phyloP scores from a whole-genome alignment of 2,888 invertebrate genomes.

The Adineta ricciae region DNA sequence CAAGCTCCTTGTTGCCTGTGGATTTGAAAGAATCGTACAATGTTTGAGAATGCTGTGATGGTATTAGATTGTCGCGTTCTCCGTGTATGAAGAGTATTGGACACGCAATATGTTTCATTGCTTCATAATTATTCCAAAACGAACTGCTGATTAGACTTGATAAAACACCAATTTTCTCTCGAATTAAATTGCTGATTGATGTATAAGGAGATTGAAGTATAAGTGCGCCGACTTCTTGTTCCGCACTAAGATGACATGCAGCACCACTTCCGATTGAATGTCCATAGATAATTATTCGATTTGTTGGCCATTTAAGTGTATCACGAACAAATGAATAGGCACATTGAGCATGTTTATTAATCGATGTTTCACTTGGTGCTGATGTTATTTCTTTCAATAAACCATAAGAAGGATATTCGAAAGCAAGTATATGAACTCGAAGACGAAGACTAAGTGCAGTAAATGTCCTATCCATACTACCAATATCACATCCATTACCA shows the following conservation, averaged over 20 bases:
- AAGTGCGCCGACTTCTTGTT: not conserved
- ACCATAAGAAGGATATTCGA: conserved; percentile 13
- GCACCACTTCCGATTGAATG: conserved; percentile 2
- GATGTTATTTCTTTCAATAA: not conserved
- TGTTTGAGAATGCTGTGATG: not conserved
- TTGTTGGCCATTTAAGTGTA: not conserved
- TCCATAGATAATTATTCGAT: not conserved
- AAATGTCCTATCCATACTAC: not conserved
- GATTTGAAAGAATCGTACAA: not conserved
- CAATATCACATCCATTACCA: not conserved
- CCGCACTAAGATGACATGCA: not conserved
- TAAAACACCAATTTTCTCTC: not conserved
- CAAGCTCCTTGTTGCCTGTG: not conserved
- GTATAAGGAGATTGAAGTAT: conserved; percentile 8
- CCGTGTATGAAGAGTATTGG: not conserved
- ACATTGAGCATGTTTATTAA: not conserved
- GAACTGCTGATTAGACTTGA: not conserved
- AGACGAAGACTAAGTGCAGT: not conserved
- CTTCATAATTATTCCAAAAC: not conserved
- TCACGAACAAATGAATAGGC: not conserved
- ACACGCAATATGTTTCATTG: not conserved
- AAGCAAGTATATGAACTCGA: not conserved
- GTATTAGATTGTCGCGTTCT: not conserved
- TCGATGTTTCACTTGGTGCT: not conserved
- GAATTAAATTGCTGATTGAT: not conserved